Evolutionary conservation across 1,140 invertebrate genomes (phyloP), one percentile per base, ranked within the genome.

Genomic region (Pseudomyrmex cubaensis): DNA sequence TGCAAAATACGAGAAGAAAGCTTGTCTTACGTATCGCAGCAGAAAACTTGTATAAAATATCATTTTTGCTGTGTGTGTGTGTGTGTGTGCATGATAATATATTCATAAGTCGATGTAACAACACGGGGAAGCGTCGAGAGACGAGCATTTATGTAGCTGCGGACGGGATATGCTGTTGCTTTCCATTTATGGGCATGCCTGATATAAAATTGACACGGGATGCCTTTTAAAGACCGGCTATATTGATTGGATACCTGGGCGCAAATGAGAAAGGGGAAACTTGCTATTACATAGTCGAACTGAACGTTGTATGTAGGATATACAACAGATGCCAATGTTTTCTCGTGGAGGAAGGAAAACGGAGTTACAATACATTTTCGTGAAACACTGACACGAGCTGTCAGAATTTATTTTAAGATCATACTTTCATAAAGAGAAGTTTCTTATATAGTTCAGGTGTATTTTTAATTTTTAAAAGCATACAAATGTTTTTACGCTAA

Each of bases 211-310:
- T 84, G 86, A 84, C 70, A 84, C 22, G 35, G 59, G 44, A 61
- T 84, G 59, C 85, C 85, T 87, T 87, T 88, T 88, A 88, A 87
- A 82, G 86, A 61, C 20, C 10, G 12, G 54, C 35, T 35, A 35
- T 44, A 61, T 67, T 75, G 85, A 84, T 84, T 84, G 82, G 72
- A 15, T 35, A 25, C 12, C 52, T 62, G 67, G 77, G 85, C 25
- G 50, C 35, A 35, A 35, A 35, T 35, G 35, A 35, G 35, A 77
- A 78, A 59, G 56, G 56, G 25, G 48, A 46, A 83, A 56, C 66
- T 44, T 17, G 61, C 54, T 80, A 54, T 74, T 72, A 70, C 25
- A 61, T 7, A 52, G 17, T 66, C 61, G 52, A 76, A 66, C 62
- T 56, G 61, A 54, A 84, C 61, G 83, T 78, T 50, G 4, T 56